Evolutionary conservation across 2,113 vertebrate genomes (phyloP), one percentile per base, ranked within the genome.

Genomic region (Pachyramphus minor): DNA sequence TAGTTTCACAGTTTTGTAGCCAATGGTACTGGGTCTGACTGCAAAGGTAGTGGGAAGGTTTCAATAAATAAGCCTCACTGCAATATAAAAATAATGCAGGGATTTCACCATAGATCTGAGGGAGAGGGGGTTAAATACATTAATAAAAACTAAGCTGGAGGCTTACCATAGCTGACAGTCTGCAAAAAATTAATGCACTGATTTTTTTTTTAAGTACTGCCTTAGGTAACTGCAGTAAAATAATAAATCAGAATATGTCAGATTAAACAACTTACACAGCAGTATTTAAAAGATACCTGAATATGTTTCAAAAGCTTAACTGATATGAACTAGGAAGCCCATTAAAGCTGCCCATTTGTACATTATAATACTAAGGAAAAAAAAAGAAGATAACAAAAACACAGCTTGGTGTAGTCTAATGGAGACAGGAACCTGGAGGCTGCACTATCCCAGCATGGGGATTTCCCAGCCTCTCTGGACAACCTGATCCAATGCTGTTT

Each of bases 231-330:
- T 84, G 79, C 67, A 90, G 83, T 73, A 74, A 92, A 87, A 76
- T 72, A 67, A 75, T 49, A 91, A 56, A 81, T 68, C 55, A 35
- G 63, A 90, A 6, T 91, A 83, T 41, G 42, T 89, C 78, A 90
- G 82, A 44, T 74, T 94, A 93, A 92, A 97, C 37, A 92, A 76
- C 42, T 89, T 89, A 89, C 79, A 95, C 91, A 96, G 93, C 79
- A 95, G 91, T 96, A 82, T 85, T 95, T 75, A 87, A 84, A 74
- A 92, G 90, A 94, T 52, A 95, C 85, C 95, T 95, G 94, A 97
- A 94, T 78, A 39, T n/a, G 47, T 93, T 89, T 95, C 74, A 87
- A 89, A 90, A 93, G 85, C 63, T 93, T 93, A 87, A 92, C 76
- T 93, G 87, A 93, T 94, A 95, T 3, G 35, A 93, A 81, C 77